Evolutionary conservation across 1,140 invertebrate genomes (phyloP).

Genomic region (Mesaphorura yosii): DNA sequence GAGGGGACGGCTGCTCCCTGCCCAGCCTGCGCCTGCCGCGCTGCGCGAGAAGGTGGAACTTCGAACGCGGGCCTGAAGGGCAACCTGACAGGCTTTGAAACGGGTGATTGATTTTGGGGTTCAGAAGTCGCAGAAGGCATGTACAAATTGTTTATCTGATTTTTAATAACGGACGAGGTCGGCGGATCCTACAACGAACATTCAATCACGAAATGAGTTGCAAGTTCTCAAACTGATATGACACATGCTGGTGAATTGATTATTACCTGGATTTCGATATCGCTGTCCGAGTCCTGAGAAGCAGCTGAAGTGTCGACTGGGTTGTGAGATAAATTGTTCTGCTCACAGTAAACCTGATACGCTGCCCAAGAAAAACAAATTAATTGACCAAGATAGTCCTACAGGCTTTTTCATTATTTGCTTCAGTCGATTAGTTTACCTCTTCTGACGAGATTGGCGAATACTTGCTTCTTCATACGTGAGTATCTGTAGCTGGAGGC

Average conservation of each 20-base stretch:
- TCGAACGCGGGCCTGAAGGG: no score
- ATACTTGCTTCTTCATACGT: slow-evolving; percentile 12
- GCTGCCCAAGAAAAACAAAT: slow-evolving; percentile 1
- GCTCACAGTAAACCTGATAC: neutral
- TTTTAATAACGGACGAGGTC: neutral
- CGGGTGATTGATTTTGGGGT: no score
- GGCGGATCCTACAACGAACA: slow-evolving; percentile 2
- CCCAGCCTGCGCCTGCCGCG: no score
- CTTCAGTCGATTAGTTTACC: slow-evolving; percentile 1
- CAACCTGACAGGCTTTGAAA: no score
- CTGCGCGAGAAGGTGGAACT: no score
- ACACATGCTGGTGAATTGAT: no score
- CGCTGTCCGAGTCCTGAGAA: slow-evolving; percentile 8
- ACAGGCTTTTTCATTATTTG: neutral
- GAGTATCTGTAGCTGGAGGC: neutral
- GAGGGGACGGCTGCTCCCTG: no score
- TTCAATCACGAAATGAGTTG: neutral
- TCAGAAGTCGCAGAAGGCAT: no score
- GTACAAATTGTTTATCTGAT: slow-evolving; percentile 11
- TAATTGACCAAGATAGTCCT: neutral
- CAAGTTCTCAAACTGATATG: no score
- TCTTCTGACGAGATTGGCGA: slow-evolving; percentile 8
- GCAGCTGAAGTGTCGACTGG: neutral
- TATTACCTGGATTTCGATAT: slow-evolving; percentile 15
- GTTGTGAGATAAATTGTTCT: neutral